Conservation (phyloP, 2,797 vertebrate genomes). For the Pantherophis vulpinus region DNA sequence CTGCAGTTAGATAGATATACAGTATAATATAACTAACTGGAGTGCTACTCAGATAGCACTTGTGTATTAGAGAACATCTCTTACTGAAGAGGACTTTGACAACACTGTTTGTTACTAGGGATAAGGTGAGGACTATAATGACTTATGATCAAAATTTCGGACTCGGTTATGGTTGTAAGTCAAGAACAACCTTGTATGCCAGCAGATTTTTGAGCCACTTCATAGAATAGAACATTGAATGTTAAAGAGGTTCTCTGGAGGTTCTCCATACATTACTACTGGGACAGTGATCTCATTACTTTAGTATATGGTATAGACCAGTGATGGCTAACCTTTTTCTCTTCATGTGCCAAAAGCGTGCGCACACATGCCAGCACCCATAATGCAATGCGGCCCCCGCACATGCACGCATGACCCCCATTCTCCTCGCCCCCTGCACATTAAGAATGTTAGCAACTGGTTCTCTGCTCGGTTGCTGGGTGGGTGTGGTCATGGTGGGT, state of each 20-base stretch:
- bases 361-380: no score
- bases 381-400: no score
- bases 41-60: not conserved
- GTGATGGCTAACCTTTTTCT: no score
- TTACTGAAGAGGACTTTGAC: not conserved
- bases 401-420: no score
- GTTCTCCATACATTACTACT: not conserved
- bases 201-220: not conserved
- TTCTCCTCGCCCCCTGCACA: no score
- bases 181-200: not conserved
- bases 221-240: not conserved
- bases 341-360: no score
- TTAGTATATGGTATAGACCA: not conserved
- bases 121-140: not conserved
- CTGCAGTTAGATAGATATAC: not conserved
- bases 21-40: not conserved
- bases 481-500: no score
- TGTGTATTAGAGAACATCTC: not conserved
- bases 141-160: not conserved
- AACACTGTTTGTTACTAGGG: not conserved
- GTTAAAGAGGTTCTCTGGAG: not conserved
- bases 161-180: not conserved
- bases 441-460: no score
- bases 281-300: not conserved
- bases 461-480: no score